phyloP scores from a whole-genome alignment of 2,113 vertebrate genomes.

The Eira barbara region DNA sequence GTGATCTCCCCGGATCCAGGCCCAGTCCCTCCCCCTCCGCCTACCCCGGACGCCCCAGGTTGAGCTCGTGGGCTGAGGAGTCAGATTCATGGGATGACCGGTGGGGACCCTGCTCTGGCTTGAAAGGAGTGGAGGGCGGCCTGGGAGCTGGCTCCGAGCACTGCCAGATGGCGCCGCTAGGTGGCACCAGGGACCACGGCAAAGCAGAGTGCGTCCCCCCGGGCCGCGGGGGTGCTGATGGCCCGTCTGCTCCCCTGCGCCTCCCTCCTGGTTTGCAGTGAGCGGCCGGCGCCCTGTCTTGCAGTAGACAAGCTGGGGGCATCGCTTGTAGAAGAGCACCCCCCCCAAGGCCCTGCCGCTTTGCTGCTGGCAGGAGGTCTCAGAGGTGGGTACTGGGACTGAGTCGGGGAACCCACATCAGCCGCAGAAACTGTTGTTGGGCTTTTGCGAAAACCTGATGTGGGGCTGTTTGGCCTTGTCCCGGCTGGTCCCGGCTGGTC shows the following conservation, averaged over 20 bases:
- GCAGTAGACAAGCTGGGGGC: not conserved
- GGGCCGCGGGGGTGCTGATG: accelerated
- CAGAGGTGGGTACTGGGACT: accelerated
- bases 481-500: too few species aligned
- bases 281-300: not conserved
- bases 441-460: accelerated
- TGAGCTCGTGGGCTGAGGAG: not conserved
- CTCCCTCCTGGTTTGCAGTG: accelerated
- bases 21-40: not conserved
- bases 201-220: accelerated
- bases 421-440: accelerated
- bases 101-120: accelerated
- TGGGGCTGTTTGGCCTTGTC: too few species aligned
- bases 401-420: accelerated
- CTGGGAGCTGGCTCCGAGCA: accelerated
- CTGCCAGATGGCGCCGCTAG: not conserved
- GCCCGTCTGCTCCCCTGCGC: accelerated
- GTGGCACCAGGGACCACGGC: not conserved
- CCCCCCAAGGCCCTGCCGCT: not conserved
- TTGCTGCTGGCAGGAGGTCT: not conserved
- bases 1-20: not conserved
- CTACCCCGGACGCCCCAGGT: not conserved
- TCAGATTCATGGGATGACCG: not conserved
- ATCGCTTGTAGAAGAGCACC: not conserved
- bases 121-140: accelerated